phyloP scores from a whole-genome alignment of 2,113 vertebrate genomes.

The Peromyscus leucopus region DNA sequence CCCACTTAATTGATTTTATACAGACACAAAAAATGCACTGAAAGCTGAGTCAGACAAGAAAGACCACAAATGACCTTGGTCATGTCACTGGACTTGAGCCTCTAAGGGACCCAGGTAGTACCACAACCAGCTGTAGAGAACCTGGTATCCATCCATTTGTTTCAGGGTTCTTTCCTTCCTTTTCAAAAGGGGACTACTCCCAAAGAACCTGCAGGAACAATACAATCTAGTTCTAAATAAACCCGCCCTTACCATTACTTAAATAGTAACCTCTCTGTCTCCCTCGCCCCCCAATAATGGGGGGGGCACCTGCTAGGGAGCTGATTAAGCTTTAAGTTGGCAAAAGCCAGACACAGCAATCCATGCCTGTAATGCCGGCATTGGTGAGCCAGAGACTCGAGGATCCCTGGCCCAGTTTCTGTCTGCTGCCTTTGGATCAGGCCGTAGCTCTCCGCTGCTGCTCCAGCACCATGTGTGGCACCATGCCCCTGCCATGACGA shows the following conservation, averaged over 20 bases:
- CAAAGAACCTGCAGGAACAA: conserved; percentile 8
- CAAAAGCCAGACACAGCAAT: neutral
- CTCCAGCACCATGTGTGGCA: neutral
- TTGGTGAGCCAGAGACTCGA: neutral
- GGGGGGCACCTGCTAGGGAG: neutral
- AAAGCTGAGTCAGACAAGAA: neutral
- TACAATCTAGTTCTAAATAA: neutral
- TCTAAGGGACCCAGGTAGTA: neutral
- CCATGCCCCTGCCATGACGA: neutral
- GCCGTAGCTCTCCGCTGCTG: neutral
- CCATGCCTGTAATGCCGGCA: neutral
- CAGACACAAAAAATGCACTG: neutral
- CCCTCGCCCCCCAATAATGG: neutral
- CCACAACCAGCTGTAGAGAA: neutral
- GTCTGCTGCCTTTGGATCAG: neutral
- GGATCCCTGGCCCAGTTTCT: neutral
- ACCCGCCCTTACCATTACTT: conserved; percentile 6
- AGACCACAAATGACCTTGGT: neutral
- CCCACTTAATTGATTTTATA: conserved; percentile 33
- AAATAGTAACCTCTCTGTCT: neutral
- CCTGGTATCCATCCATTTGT: neutral
- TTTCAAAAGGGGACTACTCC: neutral
- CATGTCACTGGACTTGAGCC: neutral
- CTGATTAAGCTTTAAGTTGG: neutral
- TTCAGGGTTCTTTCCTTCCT: neutral